Conservation (phyloP, 2,797 vertebrate genomes). For the Ctenochaetus hawaiiensis region DNA sequence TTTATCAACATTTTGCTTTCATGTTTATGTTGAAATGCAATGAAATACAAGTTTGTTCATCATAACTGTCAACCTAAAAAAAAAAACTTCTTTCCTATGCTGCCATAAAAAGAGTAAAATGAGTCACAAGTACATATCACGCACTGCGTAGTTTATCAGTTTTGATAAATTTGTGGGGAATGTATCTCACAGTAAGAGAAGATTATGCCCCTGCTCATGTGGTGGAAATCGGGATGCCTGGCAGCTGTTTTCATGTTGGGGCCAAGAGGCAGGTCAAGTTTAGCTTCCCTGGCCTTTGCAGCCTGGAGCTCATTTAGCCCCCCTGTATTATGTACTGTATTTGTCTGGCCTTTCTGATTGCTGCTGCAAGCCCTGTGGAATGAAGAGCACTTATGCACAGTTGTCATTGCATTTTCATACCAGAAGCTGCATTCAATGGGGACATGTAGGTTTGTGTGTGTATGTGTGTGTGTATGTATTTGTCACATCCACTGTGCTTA, state of each 20-base stretch:
- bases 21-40: background rate
- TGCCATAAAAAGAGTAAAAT: background rate
- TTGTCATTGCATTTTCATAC: constrained; percentile 67
- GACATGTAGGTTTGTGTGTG: constrained; percentile 36
- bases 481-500: constrained; percentile 30
- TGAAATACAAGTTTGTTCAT: background rate
- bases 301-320: constrained; percentile 58
- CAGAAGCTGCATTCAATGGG: constrained; percentile 49
- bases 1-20: background rate
- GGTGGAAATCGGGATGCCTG: constrained; percentile 50
- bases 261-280: constrained; percentile 61
- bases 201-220: constrained; percentile 24
- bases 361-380: constrained; percentile 74
- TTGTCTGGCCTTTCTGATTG: constrained; percentile 80
- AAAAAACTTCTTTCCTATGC: background rate
- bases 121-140: background rate
- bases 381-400: constrained; percentile 65
- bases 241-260: constrained; percentile 45
- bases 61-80: background rate
- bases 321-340: constrained; percentile 74
- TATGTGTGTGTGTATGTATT: constrained; percentile 7
- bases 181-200: constrained; percentile 6
- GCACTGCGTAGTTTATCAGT: background rate
- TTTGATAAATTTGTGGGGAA: background rate
- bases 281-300: constrained; percentile 59